phyloP scores from a whole-genome alignment of 2,888 invertebrate species.

The Cantharis rustica region DNA sequence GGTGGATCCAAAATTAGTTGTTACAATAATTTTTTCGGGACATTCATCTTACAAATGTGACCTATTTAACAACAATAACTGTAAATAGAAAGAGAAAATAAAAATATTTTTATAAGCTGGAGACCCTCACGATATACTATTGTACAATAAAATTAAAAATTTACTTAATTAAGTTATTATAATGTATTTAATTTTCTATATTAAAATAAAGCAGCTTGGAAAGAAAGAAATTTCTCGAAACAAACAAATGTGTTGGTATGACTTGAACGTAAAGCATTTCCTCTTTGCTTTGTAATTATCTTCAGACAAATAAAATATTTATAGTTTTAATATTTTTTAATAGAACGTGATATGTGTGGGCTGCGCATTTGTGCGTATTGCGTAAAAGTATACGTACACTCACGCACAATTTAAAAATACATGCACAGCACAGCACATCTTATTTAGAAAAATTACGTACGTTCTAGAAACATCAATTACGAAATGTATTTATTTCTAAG shows the following conservation, averaged over 20 bases:
- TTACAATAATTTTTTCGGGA: not conserved
- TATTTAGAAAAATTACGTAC: slow-evolving; percentile 33
- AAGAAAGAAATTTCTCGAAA: not conserved
- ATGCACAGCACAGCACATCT: slow-evolving; percentile 23
- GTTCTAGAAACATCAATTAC: slow-evolving; percentile 16
- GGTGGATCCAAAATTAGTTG: not conserved
- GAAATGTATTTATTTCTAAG: slow-evolving; percentile 6
- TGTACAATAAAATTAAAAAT: no score
- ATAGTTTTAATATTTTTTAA: slow-evolving; percentile 23
- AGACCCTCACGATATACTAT: not conserved
- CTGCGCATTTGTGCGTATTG: slow-evolving; percentile 26
- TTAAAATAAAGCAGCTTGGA: not conserved
- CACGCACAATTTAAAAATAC: slow-evolving; percentile 35
- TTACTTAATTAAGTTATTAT: no score
- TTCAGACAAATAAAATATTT: slow-evolving; percentile 24
- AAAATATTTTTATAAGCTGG: not conserved
- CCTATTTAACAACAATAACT: not conserved
- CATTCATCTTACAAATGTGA: not conserved
- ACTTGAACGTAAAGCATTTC: not conserved
- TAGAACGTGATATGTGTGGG: slow-evolving; percentile 30
- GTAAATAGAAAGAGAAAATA: not conserved
- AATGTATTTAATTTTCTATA: not conserved
- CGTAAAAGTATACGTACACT: slow-evolving; percentile 32
- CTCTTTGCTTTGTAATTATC: slow-evolving; percentile 6
- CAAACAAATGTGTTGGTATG: not conserved